Evolutionary conservation across 2,113 vertebrate species (phyloP), one percentile per base, ranked within the genome.

Genomic region (Bubo bubo): DNA sequence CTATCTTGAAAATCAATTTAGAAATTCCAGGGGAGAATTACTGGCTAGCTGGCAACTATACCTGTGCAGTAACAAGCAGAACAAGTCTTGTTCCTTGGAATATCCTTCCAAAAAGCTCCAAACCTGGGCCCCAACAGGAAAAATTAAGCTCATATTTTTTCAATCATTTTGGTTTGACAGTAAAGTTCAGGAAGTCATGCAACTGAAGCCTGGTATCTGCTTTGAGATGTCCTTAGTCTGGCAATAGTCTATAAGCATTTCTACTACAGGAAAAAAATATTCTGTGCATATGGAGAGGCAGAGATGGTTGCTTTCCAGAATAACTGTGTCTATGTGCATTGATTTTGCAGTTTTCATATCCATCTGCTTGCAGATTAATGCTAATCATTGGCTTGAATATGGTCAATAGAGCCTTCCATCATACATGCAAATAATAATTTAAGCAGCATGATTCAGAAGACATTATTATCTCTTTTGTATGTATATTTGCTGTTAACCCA

Each of bases 261-360:
- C 73, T 72, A 17, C 21, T 27, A 16, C 12, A 64, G 68, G 43
- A 86, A 50, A 85, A 37, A 80, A 56, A 23, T 15, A 66, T 22
- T 47, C 53, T 53, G 5, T 79, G 16, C 6, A 0, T 32, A n/a
- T 9, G 30, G 14, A 47, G n/a, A 73, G 43, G 15, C 41, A 79
- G 7, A 92, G 53, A 89, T 17, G 2, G 30, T 77, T 75, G 13
- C 15, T 81, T 91, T 94, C 32, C 55, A 88, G 77, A 90, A 79
- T 34, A 95, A 83, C 50, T 34, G 6, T 45, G 62, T 35, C 39
- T 52, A 26, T 1, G 0, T 30, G n/a, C 62, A 76, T 77, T 53
- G 87, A 91, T 90, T 95, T 91, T 79, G 23, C 60, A 86, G n/a
- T 86, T 97, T 95, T 93, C 14, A 9, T 82, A 88, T 56, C 37